These are phyloP conservation scores for Larimichthys polyactis DNA, from an alignment of 2,113 vertebrate species.

Conservation along the genomic window DNA sequence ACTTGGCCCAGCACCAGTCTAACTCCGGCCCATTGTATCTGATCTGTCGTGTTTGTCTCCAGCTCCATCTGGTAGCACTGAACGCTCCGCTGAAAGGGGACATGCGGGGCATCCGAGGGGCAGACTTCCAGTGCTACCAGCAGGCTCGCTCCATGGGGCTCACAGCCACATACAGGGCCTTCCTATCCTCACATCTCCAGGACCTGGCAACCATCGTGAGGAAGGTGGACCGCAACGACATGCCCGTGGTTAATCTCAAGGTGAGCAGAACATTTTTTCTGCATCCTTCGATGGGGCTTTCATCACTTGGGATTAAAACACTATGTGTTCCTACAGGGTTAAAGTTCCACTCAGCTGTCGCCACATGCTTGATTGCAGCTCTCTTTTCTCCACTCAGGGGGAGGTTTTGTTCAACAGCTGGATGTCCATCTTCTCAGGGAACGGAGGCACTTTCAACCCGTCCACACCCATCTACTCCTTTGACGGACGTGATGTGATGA, in stretches of 20 bases:
- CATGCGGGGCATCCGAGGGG: constrained; percentile 93
- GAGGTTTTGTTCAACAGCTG: constrained; percentile 91
- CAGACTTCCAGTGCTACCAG: constrained; percentile 96
- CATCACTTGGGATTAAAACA: neutral
- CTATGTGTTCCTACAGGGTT: neutral
- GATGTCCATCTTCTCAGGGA: constrained; percentile 91
- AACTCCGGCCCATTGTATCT: neutral
- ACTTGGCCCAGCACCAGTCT: too few relatives aligned
- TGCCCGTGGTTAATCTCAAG: constrained; percentile 93
- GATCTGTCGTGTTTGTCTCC: neutral
- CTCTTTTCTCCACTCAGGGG: constrained; percentile 79
- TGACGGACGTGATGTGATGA: constrained; percentile 89
- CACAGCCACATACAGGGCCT: constrained; percentile 91
- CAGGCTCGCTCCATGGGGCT: constrained; percentile 91
- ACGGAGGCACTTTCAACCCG: constrained; percentile 83
- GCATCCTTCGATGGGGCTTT: neutral
- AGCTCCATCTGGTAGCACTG: constrained; percentile 93
- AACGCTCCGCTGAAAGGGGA: constrained; percentile 88
- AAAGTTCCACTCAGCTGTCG: neutral
- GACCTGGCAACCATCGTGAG: constrained; percentile 93
- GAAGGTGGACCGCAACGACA: constrained; percentile 83
- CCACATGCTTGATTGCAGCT: too few relatives aligned
- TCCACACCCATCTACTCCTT: constrained; percentile 90
- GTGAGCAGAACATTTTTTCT: constrained; percentile 70
- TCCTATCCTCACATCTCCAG: constrained; percentile 95